phyloP scores from a whole-genome alignment of 2,113 vertebrate genomes.

The Pelecanoides urinatrix region DNA sequence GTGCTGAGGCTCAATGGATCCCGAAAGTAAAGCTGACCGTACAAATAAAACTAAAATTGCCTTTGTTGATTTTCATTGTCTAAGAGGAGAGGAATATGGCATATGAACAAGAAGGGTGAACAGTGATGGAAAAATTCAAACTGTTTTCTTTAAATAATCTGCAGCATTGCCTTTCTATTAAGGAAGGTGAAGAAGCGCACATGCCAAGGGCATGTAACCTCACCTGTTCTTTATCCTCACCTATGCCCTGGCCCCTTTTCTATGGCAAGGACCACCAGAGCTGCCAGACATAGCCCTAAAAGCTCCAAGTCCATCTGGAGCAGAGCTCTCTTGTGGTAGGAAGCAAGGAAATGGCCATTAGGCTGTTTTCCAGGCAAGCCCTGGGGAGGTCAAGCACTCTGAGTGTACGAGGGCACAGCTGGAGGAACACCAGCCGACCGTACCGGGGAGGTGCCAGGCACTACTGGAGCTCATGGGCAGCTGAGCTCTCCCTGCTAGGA shows the following conservation, averaged over 20 bases:
- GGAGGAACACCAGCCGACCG: rapidly evolving
- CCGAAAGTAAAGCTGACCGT: background rate
- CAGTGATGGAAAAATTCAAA: background rate
- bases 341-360: background rate
- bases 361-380: background rate
- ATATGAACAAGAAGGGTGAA: background rate
- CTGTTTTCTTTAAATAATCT: background rate
- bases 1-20: background rate
- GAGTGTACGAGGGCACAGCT: background rate
- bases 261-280: background rate
- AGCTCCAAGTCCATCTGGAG: background rate
- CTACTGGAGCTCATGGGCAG: background rate
- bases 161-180: background rate
- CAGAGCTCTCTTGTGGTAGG: background rate
- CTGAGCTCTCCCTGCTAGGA: background rate
- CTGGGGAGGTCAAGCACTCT: background rate
- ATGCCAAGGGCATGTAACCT: background rate
- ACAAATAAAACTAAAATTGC: background rate
- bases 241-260: background rate
- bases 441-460: background rate
- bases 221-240: background rate
- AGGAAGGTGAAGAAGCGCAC: background rate
- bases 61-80: background rate
- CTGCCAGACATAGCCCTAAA: background rate
- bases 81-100: background rate